Evolutionary conservation across 2,888 invertebrate genomes (phyloP).

Genomic region (Papilio demoleus): DNA sequence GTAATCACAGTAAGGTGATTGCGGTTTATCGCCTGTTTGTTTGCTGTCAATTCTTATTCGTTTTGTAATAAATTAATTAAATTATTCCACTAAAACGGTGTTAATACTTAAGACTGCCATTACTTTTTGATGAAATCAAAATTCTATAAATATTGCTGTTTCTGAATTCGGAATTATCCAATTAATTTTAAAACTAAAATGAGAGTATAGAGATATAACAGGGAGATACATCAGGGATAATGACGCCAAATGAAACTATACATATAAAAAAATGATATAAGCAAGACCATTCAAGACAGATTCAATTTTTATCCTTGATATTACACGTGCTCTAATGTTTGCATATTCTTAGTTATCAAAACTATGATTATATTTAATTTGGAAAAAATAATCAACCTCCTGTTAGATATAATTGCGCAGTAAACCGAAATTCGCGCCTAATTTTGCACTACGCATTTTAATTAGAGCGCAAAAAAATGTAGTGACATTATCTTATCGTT

Average conservation of each 20-base stretch:
- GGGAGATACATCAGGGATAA: no score
- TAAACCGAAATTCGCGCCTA: conserved; percentile 1
- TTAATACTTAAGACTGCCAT: no score
- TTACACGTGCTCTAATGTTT: neutral
- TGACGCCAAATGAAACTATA: no score
- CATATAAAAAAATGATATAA: neutral
- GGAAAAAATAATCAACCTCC: neutral
- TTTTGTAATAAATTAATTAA: neutral
- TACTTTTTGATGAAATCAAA: no score
- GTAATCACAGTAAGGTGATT: neutral
- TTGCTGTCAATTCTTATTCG: neutral
- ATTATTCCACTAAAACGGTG: neutral
- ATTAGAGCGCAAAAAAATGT: conserved; percentile 25
- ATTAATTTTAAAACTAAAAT: no score
- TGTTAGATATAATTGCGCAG: conserved; percentile 5
- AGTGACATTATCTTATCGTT: conserved; percentile 27
- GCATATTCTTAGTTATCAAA: neutral
- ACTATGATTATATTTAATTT: neutral
- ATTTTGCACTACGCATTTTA: conserved; percentile 14
- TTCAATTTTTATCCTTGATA: no score
- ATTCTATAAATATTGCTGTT: no score
- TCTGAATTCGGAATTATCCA: no score
- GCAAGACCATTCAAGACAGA: neutral
- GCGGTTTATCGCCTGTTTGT: conserved; percentile 3
- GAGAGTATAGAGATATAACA: no score